Base-by-base conservation (phyloP, 2,888 invertebrate genomes). In the Galerucella calmariensis region DNA sequence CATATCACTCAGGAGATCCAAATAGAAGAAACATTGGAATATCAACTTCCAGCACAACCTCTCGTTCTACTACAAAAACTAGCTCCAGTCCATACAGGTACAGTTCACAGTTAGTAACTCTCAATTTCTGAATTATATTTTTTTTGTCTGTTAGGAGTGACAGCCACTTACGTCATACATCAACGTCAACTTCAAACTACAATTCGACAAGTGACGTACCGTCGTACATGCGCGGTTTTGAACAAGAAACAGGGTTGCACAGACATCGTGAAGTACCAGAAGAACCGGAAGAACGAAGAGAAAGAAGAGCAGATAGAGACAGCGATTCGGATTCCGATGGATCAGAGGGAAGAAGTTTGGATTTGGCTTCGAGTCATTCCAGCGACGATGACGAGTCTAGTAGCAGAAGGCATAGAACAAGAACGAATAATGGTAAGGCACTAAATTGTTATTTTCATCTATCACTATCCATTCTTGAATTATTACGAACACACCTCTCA, bases 21-120 rank as follows among this genome's bases (percentile, higher is more conserved):
- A 89, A 90, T 56, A 87, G 93, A 79, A 88, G 95, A 66, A 94
- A 95, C 85, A 93, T 97, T 77, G 98, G 97, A 48, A 97, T 98
- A 81, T 97, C 97, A 12, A 96, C 97, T 0, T 97, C 97, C 0
- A 97, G 97, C 75, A 98, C 97, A 0, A 98, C 98, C 0, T 97
- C 97, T 1, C 90, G 97, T 78, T 97, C 97, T 46, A 97, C 97
- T 0, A 97, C 95, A 67, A 98, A 97, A 87, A 97, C 97, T 14
- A 95, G 96, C 82, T 96, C 97, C 44, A 96, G 97, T 86, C 96
- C 97, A 11, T 97, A 97, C 85, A 93, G 94, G 92, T 92, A 85
- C 16, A 20, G 20, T 20, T 56, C 14, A 53, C 8, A 53, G n/a
- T n/a, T n/a, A 16, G 4, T 61, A 27, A 35, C 2, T 5, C 14